Conservation (phyloP, 2,797 vertebrate genomes). For the Cryptoblepharus egeriae region DNA sequence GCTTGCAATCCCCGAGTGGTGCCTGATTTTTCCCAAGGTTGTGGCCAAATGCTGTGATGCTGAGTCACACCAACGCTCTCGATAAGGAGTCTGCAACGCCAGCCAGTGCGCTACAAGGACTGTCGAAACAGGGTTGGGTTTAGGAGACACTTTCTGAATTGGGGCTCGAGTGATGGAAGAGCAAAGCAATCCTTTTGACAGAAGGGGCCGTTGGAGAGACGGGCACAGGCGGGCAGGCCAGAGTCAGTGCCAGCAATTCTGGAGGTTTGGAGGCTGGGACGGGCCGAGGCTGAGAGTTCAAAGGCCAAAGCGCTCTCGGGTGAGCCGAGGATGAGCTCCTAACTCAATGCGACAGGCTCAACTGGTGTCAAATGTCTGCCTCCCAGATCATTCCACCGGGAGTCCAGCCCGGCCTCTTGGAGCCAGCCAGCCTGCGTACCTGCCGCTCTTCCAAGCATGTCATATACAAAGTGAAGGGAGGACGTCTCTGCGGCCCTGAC, state of each 20-base stretch:
- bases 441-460: fast-evolving
- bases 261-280: neutral
- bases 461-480: neutral
- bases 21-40: neutral
- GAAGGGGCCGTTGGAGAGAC: fast-evolving
- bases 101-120: neutral
- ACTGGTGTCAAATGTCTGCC: constrained; percentile 54
- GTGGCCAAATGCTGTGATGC: neutral
- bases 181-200: neutral
- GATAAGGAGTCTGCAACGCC: neutral
- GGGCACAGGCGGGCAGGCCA: neutral
- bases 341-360: constrained; percentile 45
- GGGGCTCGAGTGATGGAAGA: neutral
- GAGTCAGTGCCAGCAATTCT: fast-evolving
- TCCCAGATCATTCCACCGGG: neutral
- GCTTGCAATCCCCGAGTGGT: neutral
- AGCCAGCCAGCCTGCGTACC: neutral
- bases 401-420: neutral
- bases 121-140: neutral
- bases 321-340: constrained; percentile 21
- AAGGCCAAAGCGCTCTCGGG: constrained; percentile 32
- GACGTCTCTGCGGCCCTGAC: neutral
- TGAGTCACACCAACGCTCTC: neutral
- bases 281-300: constrained; percentile 18
- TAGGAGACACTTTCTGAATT: neutral